Conservation (phyloP, 1,140 invertebrate species). For the Bombus pyrosoma region DNA sequence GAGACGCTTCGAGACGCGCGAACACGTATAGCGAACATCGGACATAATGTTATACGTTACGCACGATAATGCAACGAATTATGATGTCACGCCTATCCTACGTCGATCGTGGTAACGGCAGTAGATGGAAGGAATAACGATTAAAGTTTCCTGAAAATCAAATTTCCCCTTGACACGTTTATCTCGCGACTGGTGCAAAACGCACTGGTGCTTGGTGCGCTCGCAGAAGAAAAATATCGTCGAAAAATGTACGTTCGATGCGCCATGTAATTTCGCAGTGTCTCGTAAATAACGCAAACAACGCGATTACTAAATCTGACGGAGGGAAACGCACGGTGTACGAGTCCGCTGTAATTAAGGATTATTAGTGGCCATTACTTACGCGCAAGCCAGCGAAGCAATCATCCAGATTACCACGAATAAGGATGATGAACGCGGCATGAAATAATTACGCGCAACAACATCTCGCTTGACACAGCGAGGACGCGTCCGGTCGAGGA, state of each 20-base stretch:
- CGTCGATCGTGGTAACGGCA: no score
- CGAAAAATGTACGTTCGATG: neutral
- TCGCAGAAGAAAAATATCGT: neutral
- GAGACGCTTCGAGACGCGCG: no score
- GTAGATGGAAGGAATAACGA: no score
- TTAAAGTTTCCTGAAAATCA: no score
- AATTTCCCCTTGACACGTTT: neutral
- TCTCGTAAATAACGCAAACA: constrained; percentile 2
- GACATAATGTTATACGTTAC: no score
- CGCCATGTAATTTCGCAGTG: neutral
- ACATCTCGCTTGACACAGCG: neutral
- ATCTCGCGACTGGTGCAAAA: neutral
- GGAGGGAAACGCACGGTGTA: neutral
- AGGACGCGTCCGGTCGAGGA: neutral
- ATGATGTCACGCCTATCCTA: no score
- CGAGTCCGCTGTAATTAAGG: constrained; percentile 2
- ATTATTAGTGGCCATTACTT: constrained; percentile 29
- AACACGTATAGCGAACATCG: fast-evolving
- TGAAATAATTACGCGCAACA: constrained; percentile 4
- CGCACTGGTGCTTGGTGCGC: no score
- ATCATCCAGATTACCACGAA: constrained; percentile 32
- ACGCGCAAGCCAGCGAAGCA: neutral
- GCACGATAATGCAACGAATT: no score
- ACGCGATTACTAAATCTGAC: constrained; percentile 4
- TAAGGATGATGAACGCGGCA: neutral